Evolutionary conservation across 2,888 invertebrate species (phyloP).

Genomic region (Synergus gifuensis): DNA sequence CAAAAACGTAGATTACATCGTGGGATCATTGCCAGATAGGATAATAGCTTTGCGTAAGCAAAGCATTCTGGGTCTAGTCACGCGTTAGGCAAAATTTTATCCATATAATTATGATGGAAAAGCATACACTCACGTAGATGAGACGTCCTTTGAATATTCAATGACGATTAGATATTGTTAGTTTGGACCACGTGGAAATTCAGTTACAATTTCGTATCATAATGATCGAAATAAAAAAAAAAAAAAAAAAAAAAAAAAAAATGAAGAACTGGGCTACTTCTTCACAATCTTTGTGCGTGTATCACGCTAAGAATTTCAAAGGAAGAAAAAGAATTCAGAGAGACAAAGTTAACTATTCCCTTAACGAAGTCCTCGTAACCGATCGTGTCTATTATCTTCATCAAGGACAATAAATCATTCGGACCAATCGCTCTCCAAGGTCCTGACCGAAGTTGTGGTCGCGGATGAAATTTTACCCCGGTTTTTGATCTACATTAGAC

Average conservation of each 20-base stretch:
- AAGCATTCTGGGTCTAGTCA: slow-evolving; percentile 41
- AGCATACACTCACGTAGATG: slow-evolving; percentile 38
- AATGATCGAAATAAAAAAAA: background rate
- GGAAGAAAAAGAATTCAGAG: background rate
- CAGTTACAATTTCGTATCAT: background rate
- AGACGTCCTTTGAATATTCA: slow-evolving; percentile 25
- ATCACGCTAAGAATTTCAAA: background rate
- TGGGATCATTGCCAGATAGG: slow-evolving; percentile 37
- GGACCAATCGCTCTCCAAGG: slow-evolving; percentile 55
- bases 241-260: background rate
- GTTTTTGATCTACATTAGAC: slow-evolving; percentile 52
- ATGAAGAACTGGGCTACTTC: background rate
- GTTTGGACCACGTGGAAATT: slow-evolving; percentile 35
- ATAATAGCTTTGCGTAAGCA: slow-evolving; percentile 38
- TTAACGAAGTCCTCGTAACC: slow-evolving; percentile 2
- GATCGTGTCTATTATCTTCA: slow-evolving; percentile 9
- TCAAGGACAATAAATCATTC: slow-evolving; percentile 63
- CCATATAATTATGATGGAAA: slow-evolving; percentile 41
- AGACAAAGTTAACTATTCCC: background rate
- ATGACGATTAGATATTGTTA: slow-evolving; percentile 19
- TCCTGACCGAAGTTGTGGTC: slow-evolving; percentile 52
- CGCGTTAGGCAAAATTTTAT: slow-evolving; percentile 39
- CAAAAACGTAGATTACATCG: slow-evolving; percentile 24
- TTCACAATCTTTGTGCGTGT: background rate
- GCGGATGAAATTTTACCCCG: slow-evolving; percentile 57